Conservation (phyloP, 2,888 invertebrate species). For the Philaethria dido region DNA sequence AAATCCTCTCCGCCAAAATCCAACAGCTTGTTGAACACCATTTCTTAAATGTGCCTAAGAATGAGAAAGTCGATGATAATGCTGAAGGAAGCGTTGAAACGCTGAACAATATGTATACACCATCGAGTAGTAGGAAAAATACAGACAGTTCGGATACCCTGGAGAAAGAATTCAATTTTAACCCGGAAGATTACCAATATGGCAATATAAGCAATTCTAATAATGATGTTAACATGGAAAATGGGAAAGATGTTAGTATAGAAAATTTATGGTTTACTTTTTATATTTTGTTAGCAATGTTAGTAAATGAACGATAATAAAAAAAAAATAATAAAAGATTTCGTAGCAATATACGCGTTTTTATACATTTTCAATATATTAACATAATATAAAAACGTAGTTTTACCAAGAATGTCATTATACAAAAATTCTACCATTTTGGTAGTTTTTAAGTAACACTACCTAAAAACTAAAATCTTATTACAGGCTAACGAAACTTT, state of each 20-base stretch:
- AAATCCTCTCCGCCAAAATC: constrained; percentile 73
- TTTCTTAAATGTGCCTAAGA: constrained; percentile 71
- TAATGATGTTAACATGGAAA: constrained; percentile 58
- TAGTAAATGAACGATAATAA: too few species aligned
- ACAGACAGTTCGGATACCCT: constrained; percentile 75
- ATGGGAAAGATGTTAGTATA: constrained; percentile 59
- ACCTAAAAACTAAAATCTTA: constrained; percentile 4
- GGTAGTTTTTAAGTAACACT: constrained; percentile 18
- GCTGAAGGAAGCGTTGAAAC: constrained; percentile 70
- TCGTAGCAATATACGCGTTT: too few species aligned
- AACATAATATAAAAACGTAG: too few species aligned
- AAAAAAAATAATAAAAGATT: too few species aligned
- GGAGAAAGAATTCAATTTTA: constrained; percentile 68
- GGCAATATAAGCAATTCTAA: constrained; percentile 55
- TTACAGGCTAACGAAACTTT: constrained; percentile 39
- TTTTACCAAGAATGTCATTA: constrained; percentile 24
- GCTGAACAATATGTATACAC: constrained; percentile 67
- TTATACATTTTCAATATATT: too few species aligned
- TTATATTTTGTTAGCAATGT: too few species aligned
- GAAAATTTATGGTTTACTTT: background rate
- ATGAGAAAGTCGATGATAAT: constrained; percentile 52
- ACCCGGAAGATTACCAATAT: constrained; percentile 73
- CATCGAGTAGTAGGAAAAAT: constrained; percentile 72
- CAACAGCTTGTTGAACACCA: constrained; percentile 75
- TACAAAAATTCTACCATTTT: constrained; percentile 30